Evolutionary conservation across 1,140 invertebrate species (phyloP).

Genomic region (Pissodes strobi): DNA sequence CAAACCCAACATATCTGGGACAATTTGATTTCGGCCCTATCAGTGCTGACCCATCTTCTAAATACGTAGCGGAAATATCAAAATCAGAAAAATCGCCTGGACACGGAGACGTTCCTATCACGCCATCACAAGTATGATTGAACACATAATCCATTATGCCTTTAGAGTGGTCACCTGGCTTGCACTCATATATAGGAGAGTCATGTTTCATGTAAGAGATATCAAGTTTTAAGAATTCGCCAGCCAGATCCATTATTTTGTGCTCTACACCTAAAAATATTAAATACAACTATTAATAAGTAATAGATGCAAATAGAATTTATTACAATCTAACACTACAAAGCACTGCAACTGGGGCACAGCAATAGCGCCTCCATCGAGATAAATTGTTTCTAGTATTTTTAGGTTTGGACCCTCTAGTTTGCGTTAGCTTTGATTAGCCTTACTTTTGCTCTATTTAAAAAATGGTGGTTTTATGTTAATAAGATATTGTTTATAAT

Average conservation of each 20-base stretch:
- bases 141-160: neutral
- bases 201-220: neutral
- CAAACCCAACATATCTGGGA: neutral
- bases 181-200: neutral
- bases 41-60: conserved; percentile 9
- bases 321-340: too few species aligned
- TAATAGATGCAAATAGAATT: too few species aligned
- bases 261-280: neutral
- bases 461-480: too few species aligned
- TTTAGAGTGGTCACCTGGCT: neutral
- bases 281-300: too few species aligned
- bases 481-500: too few species aligned
- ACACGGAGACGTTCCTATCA: neutral
- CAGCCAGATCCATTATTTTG: neutral
- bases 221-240: neutral
- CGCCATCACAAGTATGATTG: neutral
- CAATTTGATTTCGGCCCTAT: neutral
- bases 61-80: neutral
- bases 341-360: too few species aligned
- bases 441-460: too few species aligned
- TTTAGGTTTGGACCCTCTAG: too few species aligned
- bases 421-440: too few species aligned
- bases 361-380: too few species aligned
- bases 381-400: too few species aligned
- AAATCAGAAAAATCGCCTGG: too few species aligned